Evolutionary conservation across 2,797 vertebrate genomes (phyloP), one percentile per base, ranked within the genome.

Genomic region (Columba guinea): DNA sequence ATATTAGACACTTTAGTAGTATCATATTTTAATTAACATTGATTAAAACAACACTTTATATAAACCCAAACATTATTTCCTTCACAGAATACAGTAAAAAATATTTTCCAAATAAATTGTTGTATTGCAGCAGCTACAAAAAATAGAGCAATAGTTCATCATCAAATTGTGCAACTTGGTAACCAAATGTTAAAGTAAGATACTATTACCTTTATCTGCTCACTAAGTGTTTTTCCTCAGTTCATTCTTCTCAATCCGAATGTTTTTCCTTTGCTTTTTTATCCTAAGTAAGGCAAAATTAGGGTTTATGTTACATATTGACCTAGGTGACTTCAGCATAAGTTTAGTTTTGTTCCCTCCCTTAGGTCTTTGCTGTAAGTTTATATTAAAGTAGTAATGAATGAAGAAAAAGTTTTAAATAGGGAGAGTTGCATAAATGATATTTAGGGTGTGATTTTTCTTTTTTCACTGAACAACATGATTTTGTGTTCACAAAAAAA

Each of bases 11-110:
- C 16, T 89, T 89, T 85, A 67, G 20, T 64, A 69, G 62, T 55
- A 92, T 85, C 37, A 44, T 68, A 87, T 95, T 91, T 96, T 91
- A 95, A 94, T 95, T 95, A 95, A 75, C 48, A 75, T 39, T 81
- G 55, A 94, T 83, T 95, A 89, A 95, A 96, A 75, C 30, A 91
- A 85, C 58, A 62, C 7, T 92, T 92, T n/a, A 28, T 85, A 85
- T 35, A 75, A 87, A 69, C 16, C 5, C 83, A 92, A 92, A 35
- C 2, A 44, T 78, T 67, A 81, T 71, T 93, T 75, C 3, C 10
- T 53, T 81, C 85, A 62, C 23, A 78, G 11, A 48, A 48, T 87
- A 77, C 6, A 48, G 21, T 48, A 69, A 87, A 55, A 82, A 62
- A 19, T 11, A 34, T 17, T 56, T 82, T 86, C 77, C 13, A 71